A percentile compares a stretch with the other conserved stretches of the same genome.
Conservation (phyloP, 2,113 vertebrate species). For the Amia ocellicauda region DNA sequence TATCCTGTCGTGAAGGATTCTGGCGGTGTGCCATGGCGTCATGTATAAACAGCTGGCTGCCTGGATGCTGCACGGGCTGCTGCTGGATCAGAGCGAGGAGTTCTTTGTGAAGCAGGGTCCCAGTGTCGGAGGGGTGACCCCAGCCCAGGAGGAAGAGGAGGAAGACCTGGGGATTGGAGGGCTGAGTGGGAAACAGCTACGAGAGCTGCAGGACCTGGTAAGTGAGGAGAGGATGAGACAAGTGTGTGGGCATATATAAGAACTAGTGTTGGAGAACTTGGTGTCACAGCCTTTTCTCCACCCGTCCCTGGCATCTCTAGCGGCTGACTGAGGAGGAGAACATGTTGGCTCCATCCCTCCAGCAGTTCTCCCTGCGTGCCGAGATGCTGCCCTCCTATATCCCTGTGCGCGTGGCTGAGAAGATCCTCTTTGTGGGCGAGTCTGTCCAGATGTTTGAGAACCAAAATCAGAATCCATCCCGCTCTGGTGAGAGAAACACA, state of each 20-base stretch:
- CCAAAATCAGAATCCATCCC: conserved; percentile 86
- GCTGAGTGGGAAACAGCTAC: conserved; percentile 89
- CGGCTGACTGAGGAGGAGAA: conserved; percentile 96
- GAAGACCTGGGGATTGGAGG: conserved; percentile 95
- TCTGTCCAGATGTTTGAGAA: conserved; percentile 99
- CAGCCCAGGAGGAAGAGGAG: conserved; percentile 88
- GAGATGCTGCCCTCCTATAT: conserved; percentile 97
- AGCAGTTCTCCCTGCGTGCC: conserved; percentile 91
- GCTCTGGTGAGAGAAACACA: conserved; percentile 71
- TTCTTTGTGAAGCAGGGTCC: conserved; percentile 95
- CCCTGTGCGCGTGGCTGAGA: conserved; percentile 91
- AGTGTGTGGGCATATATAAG: conserved; percentile 15
- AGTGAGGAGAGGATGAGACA: conserved; percentile 24
- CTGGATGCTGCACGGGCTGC: conserved; percentile 95
- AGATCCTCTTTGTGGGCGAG: conserved; percentile 96
- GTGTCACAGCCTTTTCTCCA: neutral
- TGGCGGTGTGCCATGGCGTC: conserved; percentile 92
- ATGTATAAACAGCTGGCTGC: conserved; percentile 98
- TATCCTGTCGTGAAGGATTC: conserved; percentile 66
- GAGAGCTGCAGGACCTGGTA: conserved; percentile 94
- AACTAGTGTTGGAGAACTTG: neutral
- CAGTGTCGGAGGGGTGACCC: conserved; percentile 72
- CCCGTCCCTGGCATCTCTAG: conserved; percentile 47
- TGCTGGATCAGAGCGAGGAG: conserved; percentile 93
- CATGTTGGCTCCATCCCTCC: conserved; percentile 92